phyloP scores from a whole-genome alignment of 1,140 invertebrate genomes.

The Samia ricini region DNA sequence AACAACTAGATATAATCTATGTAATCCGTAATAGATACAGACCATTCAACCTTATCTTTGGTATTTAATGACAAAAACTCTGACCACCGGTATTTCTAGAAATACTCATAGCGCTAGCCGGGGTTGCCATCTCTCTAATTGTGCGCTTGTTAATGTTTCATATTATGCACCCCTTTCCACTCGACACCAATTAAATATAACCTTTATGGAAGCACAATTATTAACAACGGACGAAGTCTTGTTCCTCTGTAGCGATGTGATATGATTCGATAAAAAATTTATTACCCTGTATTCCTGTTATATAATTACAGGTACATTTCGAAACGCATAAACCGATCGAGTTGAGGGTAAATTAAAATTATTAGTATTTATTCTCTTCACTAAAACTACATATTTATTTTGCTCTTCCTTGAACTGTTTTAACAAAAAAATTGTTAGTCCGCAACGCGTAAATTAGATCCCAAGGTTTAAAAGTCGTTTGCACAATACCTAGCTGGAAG shows the following conservation, averaged over 20 bases:
- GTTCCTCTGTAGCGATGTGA: background rate
- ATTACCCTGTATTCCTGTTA: background rate
- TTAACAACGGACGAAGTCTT: background rate
- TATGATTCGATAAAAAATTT: background rate
- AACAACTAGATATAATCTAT: too few relatives aligned
- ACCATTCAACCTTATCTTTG: background rate
- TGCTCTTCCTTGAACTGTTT: too few relatives aligned
- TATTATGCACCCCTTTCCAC: slow-evolving; percentile 9
- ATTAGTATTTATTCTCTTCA: too few relatives aligned
- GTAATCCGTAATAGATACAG: background rate
- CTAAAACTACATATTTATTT: too few relatives aligned
- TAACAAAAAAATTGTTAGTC: too few relatives aligned
- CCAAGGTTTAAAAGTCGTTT: too few relatives aligned
- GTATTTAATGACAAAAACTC: background rate
- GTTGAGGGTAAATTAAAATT: background rate
- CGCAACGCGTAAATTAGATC: too few relatives aligned
- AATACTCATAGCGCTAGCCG: background rate
- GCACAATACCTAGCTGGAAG: too few relatives aligned
- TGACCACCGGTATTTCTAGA: slow-evolving; percentile 1
- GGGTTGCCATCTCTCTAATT: background rate
- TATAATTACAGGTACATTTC: background rate
- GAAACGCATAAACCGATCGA: background rate
- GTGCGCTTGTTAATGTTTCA: background rate
- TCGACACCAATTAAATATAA: slow-evolving; percentile 3
- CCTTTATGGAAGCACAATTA: slow-evolving; percentile 9